Conservation (phyloP, 2,113 vertebrate species). For the Microcebus lehilahytsara region DNA sequence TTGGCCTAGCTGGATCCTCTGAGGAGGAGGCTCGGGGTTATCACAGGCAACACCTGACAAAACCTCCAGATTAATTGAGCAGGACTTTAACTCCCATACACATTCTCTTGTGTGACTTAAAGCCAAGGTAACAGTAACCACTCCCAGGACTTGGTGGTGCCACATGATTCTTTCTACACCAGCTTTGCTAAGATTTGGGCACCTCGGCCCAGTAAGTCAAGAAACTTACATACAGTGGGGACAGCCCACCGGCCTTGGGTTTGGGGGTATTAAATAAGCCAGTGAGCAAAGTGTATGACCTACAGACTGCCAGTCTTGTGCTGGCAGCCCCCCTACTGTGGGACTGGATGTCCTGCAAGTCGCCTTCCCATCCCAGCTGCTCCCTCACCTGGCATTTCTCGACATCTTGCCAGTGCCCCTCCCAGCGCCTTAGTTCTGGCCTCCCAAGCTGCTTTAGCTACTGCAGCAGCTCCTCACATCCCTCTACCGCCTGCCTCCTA, state of each 20-base stretch:
- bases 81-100: not conserved
- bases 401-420: not conserved
- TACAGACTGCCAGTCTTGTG: no score
- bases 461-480: not conserved
- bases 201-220: not conserved
- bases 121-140: not conserved
- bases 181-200: not conserved
- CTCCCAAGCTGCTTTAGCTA: no score
- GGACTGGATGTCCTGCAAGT: not conserved
- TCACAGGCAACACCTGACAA: not conserved
- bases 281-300: not conserved
- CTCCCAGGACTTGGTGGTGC: not conserved
- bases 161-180: no score
- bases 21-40: not conserved
- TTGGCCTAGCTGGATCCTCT: not conserved
- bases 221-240: not conserved
- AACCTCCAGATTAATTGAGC: not conserved
- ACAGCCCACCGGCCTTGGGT: not conserved
- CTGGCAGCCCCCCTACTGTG: not conserved
- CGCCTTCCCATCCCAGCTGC: not conserved
- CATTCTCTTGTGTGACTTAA: not conserved
- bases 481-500: slow-evolving; percentile 65
- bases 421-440: not conserved
- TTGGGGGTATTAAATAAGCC: not conserved
- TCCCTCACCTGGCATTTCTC: not conserved